Conservation (phyloP, 2,113 vertebrate species). For the Garra rufa region DNA sequence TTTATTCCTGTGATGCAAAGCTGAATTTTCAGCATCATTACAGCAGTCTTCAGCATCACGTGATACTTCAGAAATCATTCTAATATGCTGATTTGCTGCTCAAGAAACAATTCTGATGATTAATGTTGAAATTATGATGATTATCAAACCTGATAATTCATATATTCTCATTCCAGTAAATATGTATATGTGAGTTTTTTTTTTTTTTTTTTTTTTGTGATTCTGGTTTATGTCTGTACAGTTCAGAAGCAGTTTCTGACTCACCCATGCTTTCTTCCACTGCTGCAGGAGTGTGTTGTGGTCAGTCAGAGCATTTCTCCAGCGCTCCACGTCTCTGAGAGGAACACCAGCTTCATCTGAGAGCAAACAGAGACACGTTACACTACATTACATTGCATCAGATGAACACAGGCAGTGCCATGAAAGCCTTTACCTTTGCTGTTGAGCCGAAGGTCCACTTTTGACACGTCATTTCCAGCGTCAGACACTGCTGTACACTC, state of each 20-base stretch:
- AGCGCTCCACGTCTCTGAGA: slow-evolving; percentile 80
- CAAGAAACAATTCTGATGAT: background rate
- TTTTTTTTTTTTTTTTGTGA: no score
- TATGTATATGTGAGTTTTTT: background rate
- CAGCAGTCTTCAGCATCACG: background rate
- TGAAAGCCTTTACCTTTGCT: slow-evolving; percentile 67
- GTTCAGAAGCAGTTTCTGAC: no score
- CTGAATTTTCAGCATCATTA: background rate
- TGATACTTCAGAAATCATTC: background rate
- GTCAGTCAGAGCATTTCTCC: slow-evolving; percentile 82
- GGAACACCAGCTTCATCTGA: slow-evolving; percentile 77
- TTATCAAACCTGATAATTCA: no score
- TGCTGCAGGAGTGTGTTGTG: slow-evolving; percentile 84
- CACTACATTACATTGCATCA: background rate
- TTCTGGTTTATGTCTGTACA: no score
- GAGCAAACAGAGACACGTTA: slow-evolving; percentile 46
- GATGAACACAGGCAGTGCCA: background rate
- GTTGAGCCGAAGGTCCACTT: slow-evolving; percentile 75
- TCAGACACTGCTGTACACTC: slow-evolving; percentile 81
- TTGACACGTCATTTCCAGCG: slow-evolving; percentile 74
- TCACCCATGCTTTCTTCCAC: slow-evolving; percentile 89
- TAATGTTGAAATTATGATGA: background rate
- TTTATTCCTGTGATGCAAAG: no score
- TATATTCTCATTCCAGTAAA: background rate
- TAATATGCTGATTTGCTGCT: background rate